Conservation (phyloP, 2,888 invertebrate genomes). For the Eumerus sabulonum region DNA sequence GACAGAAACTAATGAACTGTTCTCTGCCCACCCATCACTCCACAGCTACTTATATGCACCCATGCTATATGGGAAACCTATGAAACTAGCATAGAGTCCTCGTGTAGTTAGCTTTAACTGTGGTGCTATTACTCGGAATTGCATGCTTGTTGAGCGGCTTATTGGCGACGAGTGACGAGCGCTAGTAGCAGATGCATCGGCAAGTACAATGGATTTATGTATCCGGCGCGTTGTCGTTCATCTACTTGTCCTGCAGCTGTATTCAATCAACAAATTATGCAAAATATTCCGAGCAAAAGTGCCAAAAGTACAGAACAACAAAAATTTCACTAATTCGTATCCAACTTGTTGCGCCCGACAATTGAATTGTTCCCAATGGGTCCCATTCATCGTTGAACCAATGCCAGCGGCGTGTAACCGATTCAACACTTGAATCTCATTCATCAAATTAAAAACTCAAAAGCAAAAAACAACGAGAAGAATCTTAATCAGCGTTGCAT, state of each 20-base stretch:
- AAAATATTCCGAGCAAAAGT: conserved; percentile 1
- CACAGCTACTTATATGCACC: too few species aligned
- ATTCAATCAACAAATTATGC: conserved; percentile 45
- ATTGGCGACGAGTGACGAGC: conserved; percentile 19
- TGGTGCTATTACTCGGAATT: neutral
- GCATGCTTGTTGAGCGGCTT: conserved; percentile 47
- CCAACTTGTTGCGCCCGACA: conserved; percentile 65
- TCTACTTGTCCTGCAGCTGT: conserved; percentile 33
- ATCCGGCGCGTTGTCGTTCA: neutral
- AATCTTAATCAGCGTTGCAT: conserved; percentile 8
- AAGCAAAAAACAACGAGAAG: conserved; percentile 22
- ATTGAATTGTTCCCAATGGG: conserved; percentile 42
- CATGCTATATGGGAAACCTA: conserved; percentile 23
- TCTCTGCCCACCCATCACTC: neutral
- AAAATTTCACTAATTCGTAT: conserved; percentile 46
- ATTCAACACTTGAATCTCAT: conserved; percentile 65
- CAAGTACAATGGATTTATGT: neutral
- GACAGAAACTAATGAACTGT: conserved; percentile 67
- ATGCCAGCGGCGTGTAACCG: conserved; percentile 64
- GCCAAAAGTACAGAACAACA: neutral
- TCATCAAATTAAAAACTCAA: conserved; percentile 56
- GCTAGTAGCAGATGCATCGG: neutral
- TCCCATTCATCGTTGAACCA: conserved; percentile 50
- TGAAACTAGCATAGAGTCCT: conserved; percentile 52
- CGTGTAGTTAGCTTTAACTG: conserved; percentile 15